phyloP scores from a whole-genome alignment of 2,113 vertebrate genomes.

The Erinaceus europaeus region DNA sequence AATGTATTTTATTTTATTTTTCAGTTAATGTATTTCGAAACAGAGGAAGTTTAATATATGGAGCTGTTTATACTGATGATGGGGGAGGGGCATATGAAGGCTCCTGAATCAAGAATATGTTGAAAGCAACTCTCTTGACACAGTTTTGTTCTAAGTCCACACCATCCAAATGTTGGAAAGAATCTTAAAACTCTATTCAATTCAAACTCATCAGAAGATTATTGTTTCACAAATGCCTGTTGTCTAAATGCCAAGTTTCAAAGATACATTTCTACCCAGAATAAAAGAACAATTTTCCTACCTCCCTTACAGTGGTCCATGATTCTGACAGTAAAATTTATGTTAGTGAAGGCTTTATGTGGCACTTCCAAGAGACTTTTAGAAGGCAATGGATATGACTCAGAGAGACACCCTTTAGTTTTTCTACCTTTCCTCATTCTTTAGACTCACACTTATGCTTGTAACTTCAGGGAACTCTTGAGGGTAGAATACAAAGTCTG shows the following conservation, averaged over 20 bases:
- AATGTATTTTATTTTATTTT: too few species aligned
- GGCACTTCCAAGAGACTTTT: not conserved
- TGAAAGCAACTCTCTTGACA: conserved; percentile 10
- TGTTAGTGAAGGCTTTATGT: not conserved
- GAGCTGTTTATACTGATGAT: not conserved
- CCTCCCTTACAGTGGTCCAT: not conserved
- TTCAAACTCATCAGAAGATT: not conserved
- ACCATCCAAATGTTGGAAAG: not conserved
- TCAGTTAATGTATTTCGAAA: conserved; percentile 16
- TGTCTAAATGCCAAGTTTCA: not conserved
- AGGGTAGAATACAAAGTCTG: not conserved
- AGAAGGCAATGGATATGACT: not conserved
- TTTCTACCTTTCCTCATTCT: not conserved
- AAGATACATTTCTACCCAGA: not conserved
- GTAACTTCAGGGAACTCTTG: not conserved
- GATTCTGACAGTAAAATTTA: not conserved
- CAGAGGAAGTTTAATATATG: not conserved
- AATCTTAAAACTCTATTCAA: conserved; percentile 9
- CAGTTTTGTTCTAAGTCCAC: not conserved
- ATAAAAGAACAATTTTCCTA: not conserved
- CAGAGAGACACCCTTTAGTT: not conserved
- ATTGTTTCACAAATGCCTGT: not conserved
- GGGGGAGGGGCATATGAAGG: not conserved
- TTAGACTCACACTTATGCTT: not conserved
- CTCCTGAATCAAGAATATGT: not conserved